Base-by-base conservation (phyloP, 1,140 invertebrate species). In the Philopotamus ludificatus region DNA sequence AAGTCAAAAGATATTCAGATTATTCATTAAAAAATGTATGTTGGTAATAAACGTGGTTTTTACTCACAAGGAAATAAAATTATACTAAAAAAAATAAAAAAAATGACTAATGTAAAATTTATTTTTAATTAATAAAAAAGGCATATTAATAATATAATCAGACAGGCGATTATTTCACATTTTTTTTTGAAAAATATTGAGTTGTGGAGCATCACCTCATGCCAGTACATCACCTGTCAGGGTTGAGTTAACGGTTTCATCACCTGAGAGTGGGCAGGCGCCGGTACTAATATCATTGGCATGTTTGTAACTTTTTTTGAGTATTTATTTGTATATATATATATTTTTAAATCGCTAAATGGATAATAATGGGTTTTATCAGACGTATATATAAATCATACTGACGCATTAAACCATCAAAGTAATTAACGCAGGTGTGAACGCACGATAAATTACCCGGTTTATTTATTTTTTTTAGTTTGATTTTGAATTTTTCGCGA, bases 201-300 rank as follows among this genome's bases (percentile, higher is more conserved):
- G n/a, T n/a, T n/a, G n/a, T n/a, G 18, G 57, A 60, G 57, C 25
- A 60, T 42, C 57, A 42, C 44, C 44, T 22, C n/a, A 10, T 39
- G 41, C 9, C 23, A 26, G 4, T n/a, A 16, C 4, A 2, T 44
- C 44, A 58, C 34, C 54, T 58, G 54, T 20, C 42, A 23, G 42
- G 28, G 28, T 34, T 7, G 34, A 10, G 44, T 22, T 60, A 60
- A 60, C 57, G 57, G 57, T 60, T 60, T 60, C 57, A 60, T 60
- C 57, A 60, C 57, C 57, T 60, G 57, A 60, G 57, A 60, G 57
- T 60, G 57, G 57, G 57, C 42, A 60, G 57, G 57, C 57, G 57
- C 57, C 57, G 57, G 57, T 60, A 60, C 57, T 60, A 60, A 60
- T 60, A 47, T 60, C 57, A 47, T 60, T 60, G 57, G 57, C 57